Evolutionary conservation across 2,113 vertebrate species (phyloP).

Genomic region (Gavialis gangeticus): DNA sequence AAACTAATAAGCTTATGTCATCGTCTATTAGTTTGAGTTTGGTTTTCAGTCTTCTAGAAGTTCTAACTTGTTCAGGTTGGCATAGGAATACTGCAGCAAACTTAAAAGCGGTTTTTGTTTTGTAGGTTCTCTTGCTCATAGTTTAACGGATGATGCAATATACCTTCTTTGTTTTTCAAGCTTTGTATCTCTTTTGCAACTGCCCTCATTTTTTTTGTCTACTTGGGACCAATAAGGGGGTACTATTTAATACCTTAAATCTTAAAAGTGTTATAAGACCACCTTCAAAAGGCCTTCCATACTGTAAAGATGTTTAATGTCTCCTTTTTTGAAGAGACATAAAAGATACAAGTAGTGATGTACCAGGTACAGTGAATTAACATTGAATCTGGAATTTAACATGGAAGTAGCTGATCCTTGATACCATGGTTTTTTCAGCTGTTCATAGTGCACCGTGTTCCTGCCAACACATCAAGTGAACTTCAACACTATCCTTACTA

Average conservation of each 20-base stretch:
- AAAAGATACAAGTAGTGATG: not conserved
- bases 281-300: not conserved
- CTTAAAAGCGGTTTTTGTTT: not conserved
- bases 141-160: not conserved
- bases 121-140: not conserved
- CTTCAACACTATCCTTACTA: not conserved
- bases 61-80: not conserved
- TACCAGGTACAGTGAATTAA: not conserved
- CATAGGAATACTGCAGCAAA: not conserved
- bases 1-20: not conserved
- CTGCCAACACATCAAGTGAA: not conserved
- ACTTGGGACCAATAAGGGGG: not conserved
- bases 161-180: not conserved
- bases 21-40: not conserved
- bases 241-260: not conserved
- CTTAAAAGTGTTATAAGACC: not conserved
- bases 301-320: not conserved
- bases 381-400: accelerated
- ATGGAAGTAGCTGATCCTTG: not conserved
- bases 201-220: not conserved
- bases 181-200: not conserved
- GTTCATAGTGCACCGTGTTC: not conserved
- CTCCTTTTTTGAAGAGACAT: not conserved
- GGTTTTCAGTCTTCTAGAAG: not conserved
- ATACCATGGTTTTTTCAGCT: not conserved